phyloP scores from a whole-genome alignment of 2,888 invertebrate species.

The Phasia obesa region DNA sequence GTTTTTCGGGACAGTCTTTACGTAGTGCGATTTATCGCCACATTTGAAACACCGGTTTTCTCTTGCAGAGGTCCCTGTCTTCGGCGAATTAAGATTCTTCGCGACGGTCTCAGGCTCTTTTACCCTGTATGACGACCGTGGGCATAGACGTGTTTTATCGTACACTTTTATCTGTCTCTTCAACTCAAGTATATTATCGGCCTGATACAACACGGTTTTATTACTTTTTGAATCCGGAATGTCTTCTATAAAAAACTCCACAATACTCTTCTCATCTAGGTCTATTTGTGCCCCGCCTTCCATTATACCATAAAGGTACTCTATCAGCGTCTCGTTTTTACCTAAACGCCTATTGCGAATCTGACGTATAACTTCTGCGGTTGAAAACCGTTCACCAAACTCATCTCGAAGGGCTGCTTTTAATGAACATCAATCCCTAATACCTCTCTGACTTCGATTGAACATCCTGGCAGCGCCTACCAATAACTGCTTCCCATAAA shows the following conservation, averaged over 20 bases:
- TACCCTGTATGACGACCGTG: slow-evolving; percentile 12
- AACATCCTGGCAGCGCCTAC: slow-evolving; percentile 52
- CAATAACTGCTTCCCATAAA: slow-evolving; percentile 30
- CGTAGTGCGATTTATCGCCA: not conserved
- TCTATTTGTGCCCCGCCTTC: slow-evolving; percentile 52
- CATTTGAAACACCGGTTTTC: slow-evolving; percentile 16
- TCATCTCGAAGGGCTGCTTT: slow-evolving; percentile 45
- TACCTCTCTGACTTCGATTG: slow-evolving; percentile 34
- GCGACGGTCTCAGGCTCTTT: not conserved
- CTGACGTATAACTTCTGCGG: slow-evolving; percentile 48
- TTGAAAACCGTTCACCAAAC: slow-evolving; percentile 41
- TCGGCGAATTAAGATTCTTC: not conserved
- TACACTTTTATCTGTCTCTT: slow-evolving; percentile 29
- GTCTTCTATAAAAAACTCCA: slow-evolving; percentile 21
- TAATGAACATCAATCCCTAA: slow-evolving; percentile 35
- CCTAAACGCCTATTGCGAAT: slow-evolving; percentile 44
- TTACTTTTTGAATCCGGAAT: slow-evolving; percentile 7
- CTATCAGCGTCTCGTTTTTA: slow-evolving; percentile 37
- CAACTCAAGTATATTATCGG: slow-evolving; percentile 1
- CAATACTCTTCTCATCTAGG: slow-evolving; percentile 48
- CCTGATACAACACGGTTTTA: slow-evolving; percentile 22
- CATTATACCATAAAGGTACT: slow-evolving; percentile 58
- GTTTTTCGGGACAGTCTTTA: not conserved
- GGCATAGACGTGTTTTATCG: not conserved
- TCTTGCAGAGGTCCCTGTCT: not conserved